Evolutionary conservation across 2,113 vertebrate species (phyloP), one percentile per base, ranked within the genome.

Genomic region (Prochilodus magdalenae): DNA sequence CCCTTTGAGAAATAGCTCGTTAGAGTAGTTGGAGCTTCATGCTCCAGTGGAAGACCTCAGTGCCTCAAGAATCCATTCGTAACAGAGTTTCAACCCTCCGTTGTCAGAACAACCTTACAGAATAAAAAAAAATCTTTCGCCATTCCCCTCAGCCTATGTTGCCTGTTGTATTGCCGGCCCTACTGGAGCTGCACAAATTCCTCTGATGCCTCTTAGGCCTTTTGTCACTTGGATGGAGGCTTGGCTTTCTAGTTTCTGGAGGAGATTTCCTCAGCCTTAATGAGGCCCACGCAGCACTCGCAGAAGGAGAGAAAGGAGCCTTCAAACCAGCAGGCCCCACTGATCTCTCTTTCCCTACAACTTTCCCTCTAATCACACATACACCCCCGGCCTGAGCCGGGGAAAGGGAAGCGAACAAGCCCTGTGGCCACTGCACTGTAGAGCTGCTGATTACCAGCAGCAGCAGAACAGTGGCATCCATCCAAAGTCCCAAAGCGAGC

Each of bases 331-430:
- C 53, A 57, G 75, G 55, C 66, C 79, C 72, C 55, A 49, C 44
- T 79, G 77, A 83, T 79, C 70, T 81, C 59, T 81, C 40, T 81
- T 47, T 81, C 49, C 71, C 26, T 73, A 73, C 60, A 82, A 83
- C 82, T 79, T 77, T 81, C 65, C 24, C 51, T 83, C 81, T 87
- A 83, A 88, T 85, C 75, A 86, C 79, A 30, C 44, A 26, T 22
- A 65, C 51, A 72, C 53, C 59, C 33, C 60, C 4, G 49, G 65
- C 71, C 60, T 82, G 70, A 79, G 49, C 55, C n/a, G 60, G 29
- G 53, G 29, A 26, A 59, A 75, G 55, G 22, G 44, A 40, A 75
- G n/a, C 66, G 75, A 53, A 44, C 36, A 3, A 79, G 71, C 63
- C 75, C 65, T 60, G 57, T 74, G 80, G 71, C 60, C 66, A 79